Conservation (phyloP, 2,113 vertebrate species). For the Periophthalmodon schlosseri region DNA sequence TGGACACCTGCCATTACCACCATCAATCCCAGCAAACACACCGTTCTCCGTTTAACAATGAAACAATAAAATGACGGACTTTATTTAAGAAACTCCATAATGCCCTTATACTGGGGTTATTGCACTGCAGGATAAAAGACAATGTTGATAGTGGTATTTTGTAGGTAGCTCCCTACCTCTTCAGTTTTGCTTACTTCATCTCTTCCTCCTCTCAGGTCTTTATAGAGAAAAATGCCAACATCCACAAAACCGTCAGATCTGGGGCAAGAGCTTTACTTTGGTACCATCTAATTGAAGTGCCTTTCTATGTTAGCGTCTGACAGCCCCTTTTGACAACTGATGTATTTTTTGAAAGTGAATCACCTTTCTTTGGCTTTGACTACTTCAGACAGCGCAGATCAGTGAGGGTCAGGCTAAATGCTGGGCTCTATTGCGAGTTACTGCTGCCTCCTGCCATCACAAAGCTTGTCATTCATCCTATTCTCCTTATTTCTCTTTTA, state of each 20-base stretch:
- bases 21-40: no score
- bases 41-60: no score
- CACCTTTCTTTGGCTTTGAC: slow-evolving; percentile 71
- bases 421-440: slow-evolving; percentile 59
- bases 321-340: slow-evolving; percentile 75
- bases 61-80: no score
- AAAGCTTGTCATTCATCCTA: slow-evolving; percentile 68
- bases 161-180: neutral
- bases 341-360: slow-evolving; percentile 74
- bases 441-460: slow-evolving; percentile 67
- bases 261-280: slow-evolving; percentile 61
- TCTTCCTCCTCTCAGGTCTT: slow-evolving; percentile 36
- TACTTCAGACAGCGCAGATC: slow-evolving; percentile 73
- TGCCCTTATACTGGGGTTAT: neutral
- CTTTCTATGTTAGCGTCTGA: slow-evolving; percentile 70
- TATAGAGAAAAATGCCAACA: slow-evolving; percentile 63
- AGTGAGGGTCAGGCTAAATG: slow-evolving; percentile 73
- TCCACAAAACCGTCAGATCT: slow-evolving; percentile 75
- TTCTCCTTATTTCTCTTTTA: slow-evolving; percentile 41
- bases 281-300: slow-evolving; percentile 75
- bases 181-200: slow-evolving; percentile 17
- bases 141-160: slow-evolving; percentile 5
- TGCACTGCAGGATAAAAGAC: neutral
- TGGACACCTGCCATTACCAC: no score
- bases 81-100: neutral